Base-by-base conservation (phyloP, 92 coral and sea anemone species). In the Phenganax stokvisi region DNA sequence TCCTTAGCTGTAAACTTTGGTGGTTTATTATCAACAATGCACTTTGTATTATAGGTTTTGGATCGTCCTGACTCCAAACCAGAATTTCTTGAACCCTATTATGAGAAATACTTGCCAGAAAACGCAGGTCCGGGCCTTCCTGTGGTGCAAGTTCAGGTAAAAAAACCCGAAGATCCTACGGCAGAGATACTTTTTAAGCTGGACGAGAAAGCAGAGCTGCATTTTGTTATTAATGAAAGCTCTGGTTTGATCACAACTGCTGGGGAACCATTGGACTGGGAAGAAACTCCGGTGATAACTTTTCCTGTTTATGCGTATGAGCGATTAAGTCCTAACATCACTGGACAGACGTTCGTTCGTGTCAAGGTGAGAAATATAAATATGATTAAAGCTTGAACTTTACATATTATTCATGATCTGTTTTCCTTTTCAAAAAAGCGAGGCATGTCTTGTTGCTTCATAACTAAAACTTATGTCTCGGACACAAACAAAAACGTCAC, bases 181-280 rank as follows among this genome's bases (percentile, higher is more conserved):
- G 73, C 73, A 12, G 73, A 29, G 15, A 68, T 68, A 1, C 73
- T 7, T 17, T 79, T 2, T 64, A 2, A 79, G 27, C 88, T 94
- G 13, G 89, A 73, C 9, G 85, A 88, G 65, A 68, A 74, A 61
- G 94, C 98, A 0, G 86, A 74, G 29, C 87, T 77, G 15, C 82
- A 84, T 54, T 91, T 94, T 71, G 37, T 8, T 57, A 94, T 94
- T 51, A 87, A 90, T 54, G 77, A 86, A 2, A 63, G 60, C 57
- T 57, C 90, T 20, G 98, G 97, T 6, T 76, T 90, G 58, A 85
- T 94, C 11, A 84, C 77, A 3, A 94, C 91, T 6, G 71, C 20
- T 6, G 83, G 83, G 3, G 82, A 72, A 59, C 68, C 67, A 0
- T 84, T 94, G 52, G 89, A 87, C 30, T 87, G 88, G 64, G 98